Evolutionary conservation across 2,113 vertebrate genomes (phyloP).

Genomic region (Hemibagrus wyckioides): DNA sequence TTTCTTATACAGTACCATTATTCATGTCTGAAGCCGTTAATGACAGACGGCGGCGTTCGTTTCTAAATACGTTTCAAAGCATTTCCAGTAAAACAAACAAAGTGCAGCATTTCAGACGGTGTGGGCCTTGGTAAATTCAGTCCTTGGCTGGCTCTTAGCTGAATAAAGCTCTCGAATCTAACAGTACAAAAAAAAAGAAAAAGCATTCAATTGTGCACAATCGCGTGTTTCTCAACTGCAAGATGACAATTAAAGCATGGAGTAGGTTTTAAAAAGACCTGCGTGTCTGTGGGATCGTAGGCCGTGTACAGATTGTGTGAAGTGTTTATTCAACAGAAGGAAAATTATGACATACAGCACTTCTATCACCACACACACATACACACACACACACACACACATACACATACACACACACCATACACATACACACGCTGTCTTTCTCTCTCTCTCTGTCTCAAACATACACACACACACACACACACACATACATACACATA

Average conservation of each 20-base stretch:
- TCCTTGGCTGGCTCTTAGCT: constrained; percentile 78
- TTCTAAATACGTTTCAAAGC: constrained; percentile 35
- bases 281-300: constrained; percentile 38
- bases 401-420: not conserved
- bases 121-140: constrained; percentile 78
- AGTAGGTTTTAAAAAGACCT: constrained; percentile 47
- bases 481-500: not conserved
- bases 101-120: constrained; percentile 58
- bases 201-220: constrained; percentile 83
- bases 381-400: constrained; percentile 9
- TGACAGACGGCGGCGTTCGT: constrained; percentile 66
- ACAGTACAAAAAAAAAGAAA: not conserved
- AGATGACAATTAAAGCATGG: constrained; percentile 55
- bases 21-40: constrained; percentile 83
- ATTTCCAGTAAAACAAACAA: constrained; percentile 13
- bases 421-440: too few species aligned
- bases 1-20: constrained; percentile 63
- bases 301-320: not conserved
- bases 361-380: not conserved
- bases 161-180: not conserved
- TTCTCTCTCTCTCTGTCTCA: too few species aligned
- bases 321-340: constrained; percentile 42
- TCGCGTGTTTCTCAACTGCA: constrained; percentile 76
- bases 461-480: not conserved
- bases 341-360: constrained; percentile 42